These are phyloP conservation scores for Heliconius himera DNA, from an alignment of 1,140 invertebrate species.

Conservation along the genomic window DNA sequence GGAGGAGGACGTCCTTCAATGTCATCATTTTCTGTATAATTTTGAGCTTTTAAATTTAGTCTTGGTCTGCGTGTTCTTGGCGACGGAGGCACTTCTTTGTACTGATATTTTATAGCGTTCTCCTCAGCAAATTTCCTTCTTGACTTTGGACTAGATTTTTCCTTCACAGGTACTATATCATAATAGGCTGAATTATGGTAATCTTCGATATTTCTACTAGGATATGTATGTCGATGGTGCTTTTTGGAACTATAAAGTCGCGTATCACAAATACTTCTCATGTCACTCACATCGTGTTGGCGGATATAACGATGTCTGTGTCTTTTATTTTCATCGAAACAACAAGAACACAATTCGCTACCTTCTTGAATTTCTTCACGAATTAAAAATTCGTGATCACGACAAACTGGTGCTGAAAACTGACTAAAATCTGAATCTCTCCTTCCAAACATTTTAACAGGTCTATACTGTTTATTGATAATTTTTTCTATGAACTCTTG, in stretches of 20 bases:
- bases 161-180: conserved; percentile 71
- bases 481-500: conserved; percentile 70
- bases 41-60: conserved; percentile 66
- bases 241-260: conserved; percentile 61
- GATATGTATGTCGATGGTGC: conserved; percentile 41
- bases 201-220: conserved; percentile 44
- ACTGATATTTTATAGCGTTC: conserved; percentile 46
- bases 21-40: conserved; percentile 55
- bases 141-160: conserved; percentile 70
- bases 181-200: conserved; percentile 66
- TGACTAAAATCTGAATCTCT: conserved; percentile 63
- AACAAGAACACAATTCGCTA: conserved; percentile 65
- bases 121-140: conserved; percentile 61
- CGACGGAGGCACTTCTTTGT: conserved; percentile 73
- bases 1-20: background rate
- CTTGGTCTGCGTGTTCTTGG: conserved; percentile 63
- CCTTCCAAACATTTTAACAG: conserved; percentile 63
- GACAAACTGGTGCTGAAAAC: conserved; percentile 69
- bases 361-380: conserved; percentile 50
- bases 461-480: conserved; percentile 67
- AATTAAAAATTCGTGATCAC: conserved; percentile 60
- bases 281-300: conserved; percentile 49
- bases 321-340: conserved; percentile 43
- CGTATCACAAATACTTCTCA: conserved; percentile 66
- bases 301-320: conserved; percentile 34